Evolutionary conservation across 2,113 vertebrate genomes (phyloP), one percentile per base, ranked within the genome.

Genomic region (Carettochelys insculpta): DNA sequence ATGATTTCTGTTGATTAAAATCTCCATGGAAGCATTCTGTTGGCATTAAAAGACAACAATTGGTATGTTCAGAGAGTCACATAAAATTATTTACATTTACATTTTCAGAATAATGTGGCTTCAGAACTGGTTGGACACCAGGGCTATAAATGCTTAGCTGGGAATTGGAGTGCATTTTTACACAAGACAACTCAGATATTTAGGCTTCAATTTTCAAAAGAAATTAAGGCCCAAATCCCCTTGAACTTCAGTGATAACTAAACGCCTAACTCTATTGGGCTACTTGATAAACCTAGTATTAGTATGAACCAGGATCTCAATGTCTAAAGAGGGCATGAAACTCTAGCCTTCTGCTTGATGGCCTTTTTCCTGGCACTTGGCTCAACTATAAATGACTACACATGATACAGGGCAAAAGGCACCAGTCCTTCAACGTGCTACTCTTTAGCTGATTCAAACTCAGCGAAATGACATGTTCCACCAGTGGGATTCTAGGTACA

Each of bases 381-480:
- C 24, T n/a, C 87, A 90, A 78, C 75, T 83, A 65, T 53, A 88
- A 93, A 94, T 88, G 14, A 86, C 91, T 89, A 71, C 24, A 85
- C 65, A 88, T 92, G 82, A 68, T 2, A 2, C 80, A 92, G 38
- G 41, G 24, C 68, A 73, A 41, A 11, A 54, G 61, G 75, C 10
- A 19, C 16, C 53, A 1, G 0, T 20, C 83, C 52, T 73, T 83
- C 84, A 88, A 27, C 51, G 83, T 82, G 8, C 13, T 75, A 17
- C 90, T 93, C 38, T 65, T 27, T 10, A 4, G 31, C 54, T 80
- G 78, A 93, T 61, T 77, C 25, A 86, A 81, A 76, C 79, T 80
- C 51, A 58, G 24, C 82, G 76, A 85, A 90, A 68, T 88, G 52
- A 73, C 84, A 38, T 1, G 8, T 48, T 84, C 34, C 20, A 61